Evolutionary conservation across 1,140 invertebrate genomes (phyloP).

Genomic region (Homalodisca vitripennis): DNA sequence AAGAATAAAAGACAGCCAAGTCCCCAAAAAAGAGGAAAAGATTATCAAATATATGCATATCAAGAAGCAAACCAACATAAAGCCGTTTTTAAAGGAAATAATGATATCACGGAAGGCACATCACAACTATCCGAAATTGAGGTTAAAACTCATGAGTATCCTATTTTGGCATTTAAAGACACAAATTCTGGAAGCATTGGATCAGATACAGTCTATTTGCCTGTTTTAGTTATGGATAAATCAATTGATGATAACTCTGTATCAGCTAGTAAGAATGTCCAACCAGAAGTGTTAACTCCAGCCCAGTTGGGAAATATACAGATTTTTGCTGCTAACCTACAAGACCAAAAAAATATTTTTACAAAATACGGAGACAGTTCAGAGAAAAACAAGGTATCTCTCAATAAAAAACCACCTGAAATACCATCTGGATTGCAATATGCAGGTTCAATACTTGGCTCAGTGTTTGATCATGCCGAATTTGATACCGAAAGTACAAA

Average conservation of each 20-base stretch:
- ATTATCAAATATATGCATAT: not conserved
- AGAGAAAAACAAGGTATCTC: not conserved
- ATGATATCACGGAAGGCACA: not conserved
- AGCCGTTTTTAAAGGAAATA: not conserved
- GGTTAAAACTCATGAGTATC: not conserved
- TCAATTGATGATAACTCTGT: not conserved
- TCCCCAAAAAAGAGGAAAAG: not conserved
- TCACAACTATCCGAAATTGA: not conserved
- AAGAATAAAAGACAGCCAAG: not conserved
- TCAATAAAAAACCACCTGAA: not conserved
- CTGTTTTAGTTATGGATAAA: not conserved
- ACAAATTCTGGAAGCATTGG: not conserved
- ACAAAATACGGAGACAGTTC: not conserved
- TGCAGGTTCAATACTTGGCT: not conserved
- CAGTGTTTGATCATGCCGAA: not conserved
- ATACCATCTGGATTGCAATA: not conserved
- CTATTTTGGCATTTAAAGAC: conserved; percentile 10
- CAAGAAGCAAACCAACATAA: not conserved
- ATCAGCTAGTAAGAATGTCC: not conserved
- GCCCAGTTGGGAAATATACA: not conserved
- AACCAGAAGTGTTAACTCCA: not conserved
- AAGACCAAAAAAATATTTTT: not conserved
- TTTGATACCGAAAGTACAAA: no score
- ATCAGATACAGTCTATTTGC: not conserved
- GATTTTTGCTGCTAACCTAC: not conserved